Evolutionary conservation across 1,140 invertebrate genomes (phyloP).

Genomic region (Megathymus violae): DNA sequence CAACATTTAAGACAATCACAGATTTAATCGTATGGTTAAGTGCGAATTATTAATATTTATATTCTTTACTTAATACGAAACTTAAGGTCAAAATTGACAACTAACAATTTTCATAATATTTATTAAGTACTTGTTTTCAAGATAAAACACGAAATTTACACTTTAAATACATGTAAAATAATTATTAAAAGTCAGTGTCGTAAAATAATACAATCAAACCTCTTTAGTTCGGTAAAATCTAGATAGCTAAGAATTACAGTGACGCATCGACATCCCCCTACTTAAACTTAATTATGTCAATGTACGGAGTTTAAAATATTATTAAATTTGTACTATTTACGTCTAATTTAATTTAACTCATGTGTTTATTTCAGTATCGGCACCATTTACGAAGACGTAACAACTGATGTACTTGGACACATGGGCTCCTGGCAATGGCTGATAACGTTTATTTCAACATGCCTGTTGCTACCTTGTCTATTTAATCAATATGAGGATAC

Average conservation of each 20-base stretch:
- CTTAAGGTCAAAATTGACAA: too few relatives aligned
- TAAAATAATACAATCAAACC: background rate
- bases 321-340: conserved; percentile 6
- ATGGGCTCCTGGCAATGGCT: conserved; percentile 73
- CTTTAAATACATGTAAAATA: too few relatives aligned
- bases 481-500: conserved; percentile 66
- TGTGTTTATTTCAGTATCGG: conserved; percentile 62
- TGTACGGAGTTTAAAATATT: conserved; percentile 35
- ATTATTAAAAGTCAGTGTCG: background rate
- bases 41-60: too few relatives aligned
- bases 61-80: too few relatives aligned
- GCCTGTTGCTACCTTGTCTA: conserved; percentile 51
- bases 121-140: too few relatives aligned
- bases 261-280: conserved; percentile 13
- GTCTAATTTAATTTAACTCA: background rate
- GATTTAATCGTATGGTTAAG: too few relatives aligned
- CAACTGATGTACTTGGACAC: conserved; percentile 66
- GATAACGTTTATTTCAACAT: conserved; percentile 56
- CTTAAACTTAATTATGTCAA: conserved; percentile 43
- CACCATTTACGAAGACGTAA: conserved; percentile 72
- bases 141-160: too few relatives aligned
- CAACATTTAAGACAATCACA: too few relatives aligned
- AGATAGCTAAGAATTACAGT: conserved; percentile 27
- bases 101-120: too few relatives aligned
- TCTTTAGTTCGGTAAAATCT: conserved; percentile 26